phyloP scores from a whole-genome alignment of 2,113 vertebrate species.

The Oryzias curvinotus region DNA sequence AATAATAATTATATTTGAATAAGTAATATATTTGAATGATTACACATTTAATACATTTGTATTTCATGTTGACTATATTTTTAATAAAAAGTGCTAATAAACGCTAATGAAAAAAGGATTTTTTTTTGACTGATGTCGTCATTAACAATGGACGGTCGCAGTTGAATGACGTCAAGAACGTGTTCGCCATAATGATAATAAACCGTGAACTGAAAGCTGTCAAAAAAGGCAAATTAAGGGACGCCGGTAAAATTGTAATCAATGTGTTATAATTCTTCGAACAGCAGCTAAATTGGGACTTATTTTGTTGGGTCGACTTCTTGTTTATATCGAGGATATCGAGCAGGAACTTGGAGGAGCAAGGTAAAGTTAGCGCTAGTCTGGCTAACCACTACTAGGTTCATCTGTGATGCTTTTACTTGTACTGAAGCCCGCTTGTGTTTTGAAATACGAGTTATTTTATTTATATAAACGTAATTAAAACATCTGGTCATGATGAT shows the following conservation, averaged over 20 bases:
- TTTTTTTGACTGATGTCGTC: slow-evolving; percentile 45
- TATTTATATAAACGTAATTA: too few relatives aligned
- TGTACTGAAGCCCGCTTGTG: not conserved
- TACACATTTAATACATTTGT: too few relatives aligned
- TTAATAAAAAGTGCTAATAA: too few relatives aligned
- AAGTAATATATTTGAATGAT: too few relatives aligned
- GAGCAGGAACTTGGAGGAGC: slow-evolving; percentile 44
- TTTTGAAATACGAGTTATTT: not conserved
- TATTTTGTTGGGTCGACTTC: slow-evolving; percentile 4
- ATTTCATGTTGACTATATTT: too few relatives aligned
- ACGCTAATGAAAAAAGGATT: too few relatives aligned
- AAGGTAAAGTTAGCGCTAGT: slow-evolving; percentile 71
- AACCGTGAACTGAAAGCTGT: slow-evolving; percentile 64
- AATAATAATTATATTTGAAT: too few relatives aligned
- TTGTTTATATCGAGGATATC: not conserved
- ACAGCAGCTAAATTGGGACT: not conserved
- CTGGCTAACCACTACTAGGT: slow-evolving; percentile 38
- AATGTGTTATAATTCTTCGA: not conserved
- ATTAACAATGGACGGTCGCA: slow-evolving; percentile 66
- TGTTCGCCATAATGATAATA: slow-evolving; percentile 79
- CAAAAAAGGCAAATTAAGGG: slow-evolving; percentile 26
- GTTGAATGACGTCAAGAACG: slow-evolving; percentile 64
- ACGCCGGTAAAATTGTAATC: slow-evolving; percentile 9
- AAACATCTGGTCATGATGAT: not conserved
- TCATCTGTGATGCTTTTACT: slow-evolving; percentile 37